Evolutionary conservation across 2,797 vertebrate species (phyloP), one percentile per base, ranked within the genome.

Genomic region (Leptoclinus maculatus): DNA sequence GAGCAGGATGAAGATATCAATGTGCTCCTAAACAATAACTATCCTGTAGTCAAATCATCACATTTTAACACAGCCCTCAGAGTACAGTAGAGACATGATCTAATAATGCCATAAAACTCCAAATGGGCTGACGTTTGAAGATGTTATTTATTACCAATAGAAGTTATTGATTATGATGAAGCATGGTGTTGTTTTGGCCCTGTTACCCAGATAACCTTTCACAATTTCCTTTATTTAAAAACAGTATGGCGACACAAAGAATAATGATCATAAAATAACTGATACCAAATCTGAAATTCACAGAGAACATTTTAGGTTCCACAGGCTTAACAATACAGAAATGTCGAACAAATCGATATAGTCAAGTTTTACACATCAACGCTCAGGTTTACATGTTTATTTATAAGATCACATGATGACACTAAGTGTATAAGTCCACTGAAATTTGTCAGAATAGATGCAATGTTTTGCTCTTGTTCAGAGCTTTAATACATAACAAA

Each of bases 181-280:
- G 19, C 25, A 16, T 34, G 14, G 5, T 6, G 14, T 36, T 2
- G 3, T 19, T 68, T 38, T 60, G 16, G 3, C 5, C 1, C 19
- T 9, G 0, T 72, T 19, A 49, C 5, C 0, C 14, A 56, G 5
- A 7, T 32, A 59, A 43, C 1, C 5, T 21, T 41, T 54, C 8
- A 12, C 0, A 23, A 2, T 39, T 66, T 73, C 76, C 39, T 88
- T 89, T 87, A 86, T 87, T 91, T 89, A 85, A 84, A 89, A 82
- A 89, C 54, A 74, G 47, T 13, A 64, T 66, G 54, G 49, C n/a
- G 34, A 81, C 60, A 83, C 60, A 83, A 74, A 72, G 4, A 69
- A 79, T 77, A 75, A 79, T 68, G 51, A 53, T 53, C 51, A 53
- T 76, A 84, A 62, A 85, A 74, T 66, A 68, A 32, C 41, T 29